Evolutionary conservation across 1,140 invertebrate genomes (phyloP).

Genomic region (Drosophila repleta): DNA sequence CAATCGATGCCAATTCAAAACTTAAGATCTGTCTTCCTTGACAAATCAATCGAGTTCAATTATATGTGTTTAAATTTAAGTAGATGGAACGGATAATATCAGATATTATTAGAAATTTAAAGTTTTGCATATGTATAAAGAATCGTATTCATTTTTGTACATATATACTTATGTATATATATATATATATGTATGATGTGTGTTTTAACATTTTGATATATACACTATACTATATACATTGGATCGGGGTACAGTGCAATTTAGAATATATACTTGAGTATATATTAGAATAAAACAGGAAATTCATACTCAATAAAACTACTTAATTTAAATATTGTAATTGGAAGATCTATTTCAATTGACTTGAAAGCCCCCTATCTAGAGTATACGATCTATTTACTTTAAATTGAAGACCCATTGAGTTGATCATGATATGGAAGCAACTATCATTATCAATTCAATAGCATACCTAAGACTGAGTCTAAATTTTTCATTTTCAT

Average conservation of each 20-base stretch:
- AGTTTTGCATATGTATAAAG: not conserved
- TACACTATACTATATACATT: not conserved
- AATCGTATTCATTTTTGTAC: not conserved
- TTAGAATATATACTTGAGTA: constrained; percentile 15
- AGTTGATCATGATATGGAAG: constrained; percentile 27
- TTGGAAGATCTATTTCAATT: not conserved
- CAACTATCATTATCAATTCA: constrained; percentile 10
- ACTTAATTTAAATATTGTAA: constrained; percentile 37
- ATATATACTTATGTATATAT: constrained; percentile 10
- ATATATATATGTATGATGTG: not conserved
- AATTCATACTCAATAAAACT: constrained; percentile 4
- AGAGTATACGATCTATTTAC: constrained; percentile 25
- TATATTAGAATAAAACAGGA: constrained; percentile 2
- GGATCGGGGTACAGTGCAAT: not conserved
- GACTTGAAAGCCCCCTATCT: constrained; percentile 4
- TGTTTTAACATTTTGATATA: constrained; percentile 20
- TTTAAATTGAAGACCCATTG: constrained; percentile 8
- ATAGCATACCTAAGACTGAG: constrained; percentile 40
- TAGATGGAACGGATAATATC: not conserved
- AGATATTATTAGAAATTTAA: not conserved
- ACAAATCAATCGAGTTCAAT: not conserved
- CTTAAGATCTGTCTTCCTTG: not conserved
- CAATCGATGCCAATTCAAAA: not conserved
- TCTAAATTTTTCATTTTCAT: constrained; percentile 27
- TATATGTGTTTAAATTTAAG: not conserved